phyloP scores from a whole-genome alignment of 2,888 invertebrate genomes.

The Heliconius cydno region DNA sequence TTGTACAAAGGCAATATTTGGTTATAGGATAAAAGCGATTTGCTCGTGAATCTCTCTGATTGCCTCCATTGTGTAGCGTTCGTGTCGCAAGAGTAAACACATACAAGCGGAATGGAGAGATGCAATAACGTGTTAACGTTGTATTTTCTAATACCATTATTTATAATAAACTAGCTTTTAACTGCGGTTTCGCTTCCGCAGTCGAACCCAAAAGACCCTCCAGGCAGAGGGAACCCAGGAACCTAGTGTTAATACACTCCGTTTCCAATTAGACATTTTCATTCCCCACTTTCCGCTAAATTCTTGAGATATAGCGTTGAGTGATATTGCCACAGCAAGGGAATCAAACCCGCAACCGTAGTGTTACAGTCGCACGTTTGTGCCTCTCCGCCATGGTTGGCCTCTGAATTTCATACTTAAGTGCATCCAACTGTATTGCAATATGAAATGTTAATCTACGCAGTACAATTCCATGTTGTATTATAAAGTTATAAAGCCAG shows the following conservation, averaged over 20 bases:
- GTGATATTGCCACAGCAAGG: no score
- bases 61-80: slow-evolving; percentile 11
- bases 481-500: not conserved
- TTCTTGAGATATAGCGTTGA: no score
- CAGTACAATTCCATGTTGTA: not conserved
- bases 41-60: not conserved
- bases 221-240: no score
- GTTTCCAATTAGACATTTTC: no score
- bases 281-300: no score
- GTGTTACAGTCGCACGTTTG: not conserved
- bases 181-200: no score
- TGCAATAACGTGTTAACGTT: not conserved
- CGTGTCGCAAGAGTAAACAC: slow-evolving; percentile 2
- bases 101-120: not conserved
- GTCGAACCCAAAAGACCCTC: no score
- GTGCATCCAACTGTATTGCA: not conserved
- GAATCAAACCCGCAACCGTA: not conserved
- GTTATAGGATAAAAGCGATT: not conserved
- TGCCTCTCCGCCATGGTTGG: not conserved
- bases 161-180: no score
- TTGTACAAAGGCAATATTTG: slow-evolving; percentile 8
- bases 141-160: not conserved
- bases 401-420: not conserved
- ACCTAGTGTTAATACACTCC: no score
- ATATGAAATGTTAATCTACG: not conserved